Conservation (phyloP, 2,113 vertebrate genomes). For the Oceanites oceanicus region DNA sequence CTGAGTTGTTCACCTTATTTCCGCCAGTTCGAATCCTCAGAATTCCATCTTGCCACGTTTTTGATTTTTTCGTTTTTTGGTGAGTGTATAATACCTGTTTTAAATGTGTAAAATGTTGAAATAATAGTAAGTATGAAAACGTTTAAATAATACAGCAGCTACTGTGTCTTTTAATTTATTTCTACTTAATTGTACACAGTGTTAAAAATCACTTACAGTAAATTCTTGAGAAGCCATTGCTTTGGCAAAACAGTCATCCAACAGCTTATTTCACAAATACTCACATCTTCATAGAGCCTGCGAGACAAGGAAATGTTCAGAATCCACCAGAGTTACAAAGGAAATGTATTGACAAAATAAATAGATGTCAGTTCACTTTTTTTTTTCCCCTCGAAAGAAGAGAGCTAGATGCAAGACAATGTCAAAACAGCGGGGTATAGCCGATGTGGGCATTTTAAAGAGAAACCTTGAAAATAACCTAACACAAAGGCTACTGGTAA, state of each 20-base stretch:
- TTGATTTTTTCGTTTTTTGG: constrained; percentile 81
- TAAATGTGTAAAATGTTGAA: background rate
- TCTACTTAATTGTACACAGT: background rate
- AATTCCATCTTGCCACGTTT: constrained; percentile 82
- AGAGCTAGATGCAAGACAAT: background rate
- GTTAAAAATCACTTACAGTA: constrained; percentile 52
- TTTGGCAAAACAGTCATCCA: background rate
- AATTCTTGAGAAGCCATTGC: constrained; percentile 66
- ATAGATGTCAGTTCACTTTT: fast-evolving
- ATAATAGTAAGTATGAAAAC: background rate
- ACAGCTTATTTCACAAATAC: background rate
- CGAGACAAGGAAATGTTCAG: background rate
- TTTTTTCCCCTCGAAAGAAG: background rate
- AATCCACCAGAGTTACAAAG: background rate
- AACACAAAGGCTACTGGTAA: background rate
- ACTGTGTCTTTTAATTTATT: background rate
- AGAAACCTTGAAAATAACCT: background rate
- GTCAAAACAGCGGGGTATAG: background rate
- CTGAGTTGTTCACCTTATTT: constrained; percentile 69
- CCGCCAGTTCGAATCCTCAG: constrained; percentile 59
- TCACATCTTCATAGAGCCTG: background rate
- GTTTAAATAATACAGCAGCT: background rate
- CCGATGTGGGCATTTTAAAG: background rate
- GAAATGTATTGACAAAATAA: background rate
- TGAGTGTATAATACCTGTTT: constrained; percentile 80